A percentile compares a stretch with the other conserved stretches of the same genome.
Conservation (phyloP, 2,113 vertebrate species). For the Thunnus maccoyii region DNA sequence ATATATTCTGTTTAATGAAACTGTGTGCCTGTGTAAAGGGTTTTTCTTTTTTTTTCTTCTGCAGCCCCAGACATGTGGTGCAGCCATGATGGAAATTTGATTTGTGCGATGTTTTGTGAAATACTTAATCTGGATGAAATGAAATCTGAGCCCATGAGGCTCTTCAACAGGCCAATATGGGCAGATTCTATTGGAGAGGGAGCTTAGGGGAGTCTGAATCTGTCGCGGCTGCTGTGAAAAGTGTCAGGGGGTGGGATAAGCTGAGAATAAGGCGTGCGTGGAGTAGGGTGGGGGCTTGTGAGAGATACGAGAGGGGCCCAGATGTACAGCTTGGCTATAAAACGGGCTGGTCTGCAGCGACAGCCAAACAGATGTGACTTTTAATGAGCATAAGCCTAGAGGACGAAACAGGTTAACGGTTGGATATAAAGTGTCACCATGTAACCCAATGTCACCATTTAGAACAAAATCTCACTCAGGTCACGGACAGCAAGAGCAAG, state of each 20-base stretch:
- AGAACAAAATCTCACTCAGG: constrained; percentile 39
- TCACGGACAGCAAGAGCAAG: constrained; percentile 49
- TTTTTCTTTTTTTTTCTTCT: background rate
- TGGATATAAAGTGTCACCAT: constrained; percentile 64
- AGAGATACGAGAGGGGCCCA: constrained; percentile 59
- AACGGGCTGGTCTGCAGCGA: constrained; percentile 50
- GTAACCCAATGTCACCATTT: constrained; percentile 60
- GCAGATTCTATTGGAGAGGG: constrained; percentile 47
- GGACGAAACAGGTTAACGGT: constrained; percentile 74
- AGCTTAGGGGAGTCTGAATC: constrained; percentile 46
- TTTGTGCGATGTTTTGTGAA: constrained; percentile 25
- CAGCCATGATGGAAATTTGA: constrained; percentile 34
- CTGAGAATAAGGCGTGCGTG: constrained; percentile 26
- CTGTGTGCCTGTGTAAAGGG: background rate
- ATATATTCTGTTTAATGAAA: constrained; percentile 4
- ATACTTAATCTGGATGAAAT: constrained; percentile 52
- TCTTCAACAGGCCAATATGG: constrained; percentile 28
- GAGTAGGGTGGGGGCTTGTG: constrained; percentile 2
- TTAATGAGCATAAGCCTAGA: constrained; percentile 72
- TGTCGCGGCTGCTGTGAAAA: constrained; percentile 49
- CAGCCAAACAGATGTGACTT: constrained; percentile 77
- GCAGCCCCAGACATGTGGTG: background rate
- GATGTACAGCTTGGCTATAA: constrained; percentile 62
- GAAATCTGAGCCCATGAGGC: constrained; percentile 43
- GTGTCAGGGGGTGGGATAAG: constrained; percentile 40